Base-by-base conservation (phyloP, 1,140 invertebrate species). In the Kradibia gibbosae region DNA sequence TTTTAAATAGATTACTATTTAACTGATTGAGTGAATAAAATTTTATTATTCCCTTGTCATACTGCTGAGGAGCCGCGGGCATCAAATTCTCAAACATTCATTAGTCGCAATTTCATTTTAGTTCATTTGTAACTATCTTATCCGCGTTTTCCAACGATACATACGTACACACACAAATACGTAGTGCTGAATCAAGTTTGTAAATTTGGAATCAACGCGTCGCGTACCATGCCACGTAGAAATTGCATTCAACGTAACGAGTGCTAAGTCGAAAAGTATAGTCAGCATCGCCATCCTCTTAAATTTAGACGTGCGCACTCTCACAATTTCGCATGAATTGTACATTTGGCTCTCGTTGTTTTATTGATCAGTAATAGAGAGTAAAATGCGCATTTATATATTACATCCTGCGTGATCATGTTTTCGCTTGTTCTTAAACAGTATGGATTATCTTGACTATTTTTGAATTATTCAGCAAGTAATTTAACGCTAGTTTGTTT, bases 211-310 rank as follows among this genome's bases (percentile, higher is more conserved):
- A 67, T 67, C 34, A 67, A 39, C 17, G 62, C 17, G 28, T 34
- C 25, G 25, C 57, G 2, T 31, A 0, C 8, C 57, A 15, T 13
- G 13, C 57, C 8, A 3, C 57, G 3, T 36, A 15, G 34, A 67
- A 39, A 67, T 67, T 39, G 34, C 62, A 60, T 60, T 60, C 10
- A 36, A 20, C 13, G 34, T 36, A 65, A 65, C 34, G 34, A 65
- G 8, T 34, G 5, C 62, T 67, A n/a, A 67, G 62, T 67, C 62
- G 20, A 67, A 67, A 67, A 67, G 36, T 67, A 22, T 17, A 39
- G 20, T 39, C 34, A 67, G 34, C 62, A 39, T n/a, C n/a, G n/a
- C n/a, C n/a, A n/a, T n/a, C n/a, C n/a, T n/a, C n/a, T n/a, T n/a
- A n/a, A n/a, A n/a, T n/a, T n/a, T n/a, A n/a, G n/a, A n/a, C n/a